phyloP scores from a whole-genome alignment of 2,113 vertebrate genomes.

The Oxyruncus cristatus region DNA sequence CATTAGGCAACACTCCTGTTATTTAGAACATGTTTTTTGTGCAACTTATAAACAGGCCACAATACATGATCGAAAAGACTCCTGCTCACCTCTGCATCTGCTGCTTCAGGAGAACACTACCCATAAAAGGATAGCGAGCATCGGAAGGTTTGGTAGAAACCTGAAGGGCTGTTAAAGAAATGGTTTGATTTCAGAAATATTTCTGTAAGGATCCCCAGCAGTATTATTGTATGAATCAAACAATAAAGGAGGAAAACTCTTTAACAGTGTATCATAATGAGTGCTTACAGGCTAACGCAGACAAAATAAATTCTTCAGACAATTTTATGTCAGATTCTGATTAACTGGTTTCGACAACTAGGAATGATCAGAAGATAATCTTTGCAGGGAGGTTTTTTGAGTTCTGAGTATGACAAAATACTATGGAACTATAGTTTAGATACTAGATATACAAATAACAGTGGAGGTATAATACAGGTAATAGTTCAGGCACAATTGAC shows the following conservation, averaged over 20 bases:
- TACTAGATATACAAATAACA: neutral
- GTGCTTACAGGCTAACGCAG: neutral
- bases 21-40: neutral
- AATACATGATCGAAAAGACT: neutral
- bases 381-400: neutral
- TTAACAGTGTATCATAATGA: neutral
- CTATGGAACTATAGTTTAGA: neutral
- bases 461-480: neutral
- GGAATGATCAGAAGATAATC: neutral
- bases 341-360: neutral
- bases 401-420: neutral
- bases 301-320: neutral
- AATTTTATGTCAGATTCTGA: neutral
- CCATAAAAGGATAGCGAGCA: neutral
- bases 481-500: neutral
- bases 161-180: neutral
- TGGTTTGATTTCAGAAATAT: neutral
- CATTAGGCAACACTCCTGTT: fast-evolving
- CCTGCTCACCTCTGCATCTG: neutral
- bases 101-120: neutral
- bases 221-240: neutral
- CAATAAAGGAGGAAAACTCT: neutral
- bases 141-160: neutral
- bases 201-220: neutral
- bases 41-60: neutral